Base-by-base conservation (phyloP, 1,140 invertebrate genomes). In the Scaptodrosophila lebanonensis region DNA sequence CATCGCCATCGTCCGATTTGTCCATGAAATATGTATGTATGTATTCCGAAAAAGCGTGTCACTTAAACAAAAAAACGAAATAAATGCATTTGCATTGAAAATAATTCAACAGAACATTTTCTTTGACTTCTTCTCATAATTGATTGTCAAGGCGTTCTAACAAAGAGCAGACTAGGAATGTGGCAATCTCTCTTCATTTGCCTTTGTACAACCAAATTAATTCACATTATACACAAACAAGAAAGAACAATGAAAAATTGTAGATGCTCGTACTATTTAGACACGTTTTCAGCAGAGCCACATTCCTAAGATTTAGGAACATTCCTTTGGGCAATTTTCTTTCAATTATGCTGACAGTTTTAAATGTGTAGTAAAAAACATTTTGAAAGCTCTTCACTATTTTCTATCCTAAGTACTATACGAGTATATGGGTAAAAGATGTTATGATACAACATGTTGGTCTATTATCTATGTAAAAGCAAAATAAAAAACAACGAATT, bases 131-230 rank as follows among this genome's bases (percentile, higher is more conserved):
- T 47, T 60, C 54, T 61, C 68, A 72, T 77, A 77, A 77, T 77
- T 77, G 73, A 77, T 79, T 72, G 73, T 66, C 73, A 77, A 77
- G 73, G 73, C 73, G 64, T 56, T 43, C 4, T 40, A 43, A 27
- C 43, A 16, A 38, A 50, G 38, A 65, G 43, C 8, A 25, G 3
- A 4, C 3, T 3, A 25, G 22, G 22, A 25, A 4, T n/a, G n/a
- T n/a, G n/a, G n/a, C 57, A 53, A 77, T 82, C 59, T 60, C 60
- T 58, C 60, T 72, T 67, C 69, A 73, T 73, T 45, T 25, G 64
- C 58, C 32, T 61, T 58, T 54, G 25, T 53, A 36, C 56, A 67
- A 57, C 45, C 60, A 51, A 53, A 54, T 72, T 57, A 53, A 64
- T 61, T 66, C 61, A 35, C 56, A 48, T 32, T 54, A 61, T n/a